phyloP scores from a whole-genome alignment of 1,140 invertebrate species.

The Steinernema khuongi region DNA sequence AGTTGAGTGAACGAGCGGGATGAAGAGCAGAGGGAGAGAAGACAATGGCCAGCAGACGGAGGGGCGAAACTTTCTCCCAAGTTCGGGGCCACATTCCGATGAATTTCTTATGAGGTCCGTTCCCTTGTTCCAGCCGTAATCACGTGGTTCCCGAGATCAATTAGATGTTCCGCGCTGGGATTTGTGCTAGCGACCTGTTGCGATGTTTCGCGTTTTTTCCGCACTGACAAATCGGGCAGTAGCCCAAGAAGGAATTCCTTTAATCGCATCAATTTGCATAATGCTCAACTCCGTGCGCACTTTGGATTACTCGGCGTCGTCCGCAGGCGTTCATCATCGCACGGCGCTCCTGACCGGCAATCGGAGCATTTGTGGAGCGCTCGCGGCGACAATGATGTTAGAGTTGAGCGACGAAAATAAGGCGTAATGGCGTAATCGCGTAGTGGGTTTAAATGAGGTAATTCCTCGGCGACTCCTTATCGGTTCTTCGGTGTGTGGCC shows the following conservation, averaged over 20 bases:
- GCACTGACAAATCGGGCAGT: neutral
- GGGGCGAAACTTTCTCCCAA: neutral
- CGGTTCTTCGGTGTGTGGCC: neutral
- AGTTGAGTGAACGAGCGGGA: neutral
- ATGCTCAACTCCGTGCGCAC: conserved; percentile 11
- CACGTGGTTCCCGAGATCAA: neutral
- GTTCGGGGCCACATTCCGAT: neutral
- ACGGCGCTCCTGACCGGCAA: neutral
- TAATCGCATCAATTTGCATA: conserved; percentile 17
- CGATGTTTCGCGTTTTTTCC: neutral
- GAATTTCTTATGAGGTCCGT: neutral
- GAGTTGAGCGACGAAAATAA: neutral
- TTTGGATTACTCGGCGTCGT: neutral
- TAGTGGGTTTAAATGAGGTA: conserved; percentile 2
- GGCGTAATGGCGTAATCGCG: conserved; percentile 1
- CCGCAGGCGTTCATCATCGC: neutral
- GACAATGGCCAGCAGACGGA: neutral
- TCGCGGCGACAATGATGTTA: neutral
- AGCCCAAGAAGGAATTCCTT: neutral
- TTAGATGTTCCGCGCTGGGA: neutral
- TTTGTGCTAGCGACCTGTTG: neutral
- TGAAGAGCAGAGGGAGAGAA: neutral
- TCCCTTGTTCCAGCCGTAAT: no score
- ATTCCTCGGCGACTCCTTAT: neutral
- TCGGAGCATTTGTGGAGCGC: no score